These are phyloP conservation scores for Chionis minor DNA, from an alignment of 2,113 vertebrate genomes.

Conservation along the genomic window DNA sequence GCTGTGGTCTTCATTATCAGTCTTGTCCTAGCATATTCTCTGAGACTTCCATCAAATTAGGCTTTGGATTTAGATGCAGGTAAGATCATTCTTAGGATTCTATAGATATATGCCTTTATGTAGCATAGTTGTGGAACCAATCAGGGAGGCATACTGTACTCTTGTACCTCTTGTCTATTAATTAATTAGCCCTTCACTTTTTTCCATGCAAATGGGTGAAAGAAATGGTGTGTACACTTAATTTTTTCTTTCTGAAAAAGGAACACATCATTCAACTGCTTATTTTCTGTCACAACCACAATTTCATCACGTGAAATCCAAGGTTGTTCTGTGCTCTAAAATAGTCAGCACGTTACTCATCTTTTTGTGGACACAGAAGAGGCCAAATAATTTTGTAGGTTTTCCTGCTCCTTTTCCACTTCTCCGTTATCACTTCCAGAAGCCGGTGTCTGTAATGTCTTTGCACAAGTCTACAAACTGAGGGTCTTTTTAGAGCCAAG, in stretches of 20 bases:
- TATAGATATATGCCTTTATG: not conserved
- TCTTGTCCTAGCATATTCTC: not conserved
- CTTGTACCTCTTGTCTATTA: not conserved
- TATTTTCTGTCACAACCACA: not conserved
- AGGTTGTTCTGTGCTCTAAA: not conserved
- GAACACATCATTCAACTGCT: not conserved
- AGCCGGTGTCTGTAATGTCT: not conserved
- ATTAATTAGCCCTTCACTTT: not conserved
- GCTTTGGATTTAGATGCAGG: not conserved
- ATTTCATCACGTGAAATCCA: not conserved
- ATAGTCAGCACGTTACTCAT: not conserved
- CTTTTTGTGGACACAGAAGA: not conserved
- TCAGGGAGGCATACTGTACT: not conserved
- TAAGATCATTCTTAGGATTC: not conserved
- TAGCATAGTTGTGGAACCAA: accelerated
- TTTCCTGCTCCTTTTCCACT: not conserved
- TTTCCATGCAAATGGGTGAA: not conserved
- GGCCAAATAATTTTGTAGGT: not conserved
- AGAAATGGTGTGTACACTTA: not conserved
- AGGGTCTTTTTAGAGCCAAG: not conserved
- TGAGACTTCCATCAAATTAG: not conserved
- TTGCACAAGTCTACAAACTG: not conserved
- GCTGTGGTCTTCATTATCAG: not conserved
- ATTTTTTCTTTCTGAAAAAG: not conserved
- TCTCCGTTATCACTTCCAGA: not conserved